Base-by-base conservation (phyloP, 1,140 invertebrate species). In the Sarcophaga peregrina region DNA sequence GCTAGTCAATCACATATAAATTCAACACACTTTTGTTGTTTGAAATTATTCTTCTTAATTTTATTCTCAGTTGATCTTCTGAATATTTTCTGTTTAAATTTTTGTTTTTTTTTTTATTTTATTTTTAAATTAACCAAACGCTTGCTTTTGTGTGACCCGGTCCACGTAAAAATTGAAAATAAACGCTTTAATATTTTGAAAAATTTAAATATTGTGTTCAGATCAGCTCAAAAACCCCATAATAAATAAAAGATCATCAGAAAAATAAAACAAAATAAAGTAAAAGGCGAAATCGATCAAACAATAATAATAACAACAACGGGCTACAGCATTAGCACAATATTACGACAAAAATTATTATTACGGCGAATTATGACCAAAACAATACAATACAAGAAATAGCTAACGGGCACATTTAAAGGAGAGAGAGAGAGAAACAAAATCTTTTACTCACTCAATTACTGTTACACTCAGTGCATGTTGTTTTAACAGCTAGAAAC, bases 151-250 rank as follows among this genome's bases (percentile, higher is more conserved):
- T 37, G 62, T 20, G 62, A 68, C n/a, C 62, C 62, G 62, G 62
- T 20, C n/a, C 62, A 20, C 62, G 62, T 68, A 20, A n/a, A 68
- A 68, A 20, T 68, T 68, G 62, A 68, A 68, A 68, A 68, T 68
- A 20, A 68, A 68, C 8, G 15, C 25, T 37, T 37, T 37, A 37
- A 37, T 37, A 37, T 37, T 37, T 37, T 37, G 25, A 37, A 37
- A 37, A 20, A 20, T 68, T 68, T 20, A n/a, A 68, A 20, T 68
- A 20, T 68, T 68, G 62, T 68, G 62, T 20, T 68, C 62, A n/a
- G 50, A 37, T 37, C 50, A 52, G n/a, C 62, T 68, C 25, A 68
- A 20, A 68, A 68, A 68, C 62, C 54, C 8, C 62, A 68, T 68
- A 68, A 68, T 20, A 68, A 68, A 68, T 68, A 37, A 37, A 37